Conservation (phyloP, 2,113 vertebrate genomes). For the Regulus satrapa region DNA sequence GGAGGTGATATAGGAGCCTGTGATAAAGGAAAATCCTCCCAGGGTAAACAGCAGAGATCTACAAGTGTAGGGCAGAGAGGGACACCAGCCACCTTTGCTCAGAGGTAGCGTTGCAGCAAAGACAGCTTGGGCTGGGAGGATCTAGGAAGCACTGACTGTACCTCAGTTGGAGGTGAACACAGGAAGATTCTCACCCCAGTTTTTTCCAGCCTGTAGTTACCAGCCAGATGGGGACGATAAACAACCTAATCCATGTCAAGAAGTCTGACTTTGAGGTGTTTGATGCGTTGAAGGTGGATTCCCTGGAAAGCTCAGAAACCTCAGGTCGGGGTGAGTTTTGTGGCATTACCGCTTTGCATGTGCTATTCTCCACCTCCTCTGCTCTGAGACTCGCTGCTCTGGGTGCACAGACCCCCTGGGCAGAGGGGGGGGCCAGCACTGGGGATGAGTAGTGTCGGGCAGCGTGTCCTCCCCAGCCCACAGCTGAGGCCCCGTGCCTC, state of each 20-base stretch:
- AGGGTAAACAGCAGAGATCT: neutral
- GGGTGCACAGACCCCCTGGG: neutral
- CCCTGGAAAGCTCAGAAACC: slow-evolving; percentile 91
- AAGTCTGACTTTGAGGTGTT: slow-evolving; percentile 98
- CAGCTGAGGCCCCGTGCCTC: neutral
- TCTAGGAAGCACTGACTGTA: neutral
- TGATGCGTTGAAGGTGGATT: slow-evolving; percentile 93
- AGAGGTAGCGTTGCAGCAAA: neutral
- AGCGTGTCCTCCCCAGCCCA: neutral
- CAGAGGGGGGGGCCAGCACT: neutral
- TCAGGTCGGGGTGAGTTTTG: slow-evolving; percentile 81
- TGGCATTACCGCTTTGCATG: slow-evolving; percentile 6
- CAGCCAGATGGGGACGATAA: slow-evolving; percentile 96
- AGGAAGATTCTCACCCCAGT: neutral
- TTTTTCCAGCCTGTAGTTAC: slow-evolving; percentile 87
- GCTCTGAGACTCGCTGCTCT: neutral
- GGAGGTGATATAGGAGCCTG: neutral
- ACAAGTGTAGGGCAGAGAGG: neutral
- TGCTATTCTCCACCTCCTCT: neutral
- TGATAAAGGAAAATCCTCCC: neutral
- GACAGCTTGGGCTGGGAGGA: neutral
- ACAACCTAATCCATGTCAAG: slow-evolving; percentile 95
- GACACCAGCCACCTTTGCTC: neutral
- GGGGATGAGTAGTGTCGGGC: neutral
- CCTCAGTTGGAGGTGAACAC: neutral